These are phyloP conservation scores for Brachionus asplanchnoidis DNA, from an alignment of 1,140 invertebrate species.

Conservation along the genomic window DNA sequence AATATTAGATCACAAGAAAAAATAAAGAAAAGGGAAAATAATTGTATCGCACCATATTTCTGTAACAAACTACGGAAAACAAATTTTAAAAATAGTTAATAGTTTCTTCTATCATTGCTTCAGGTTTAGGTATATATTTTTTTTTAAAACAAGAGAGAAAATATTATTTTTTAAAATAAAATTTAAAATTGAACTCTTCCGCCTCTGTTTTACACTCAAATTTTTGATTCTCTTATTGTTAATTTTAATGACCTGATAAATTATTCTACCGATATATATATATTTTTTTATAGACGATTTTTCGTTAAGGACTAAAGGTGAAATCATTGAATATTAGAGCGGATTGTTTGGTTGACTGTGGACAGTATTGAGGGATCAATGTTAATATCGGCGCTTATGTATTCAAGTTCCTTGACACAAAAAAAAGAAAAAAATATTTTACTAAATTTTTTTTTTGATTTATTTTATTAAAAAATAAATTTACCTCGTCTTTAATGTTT, in stretches of 20 bases:
- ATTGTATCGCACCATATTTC: not conserved
- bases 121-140: not conserved
- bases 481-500: conserved; percentile 32
- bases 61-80: not conserved
- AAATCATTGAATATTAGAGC: conserved; percentile 22
- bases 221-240: not conserved
- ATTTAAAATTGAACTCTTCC: not conserved
- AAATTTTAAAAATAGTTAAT: not conserved
- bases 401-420: conserved; percentile 23
- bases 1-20: not conserved
- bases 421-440: not conserved
- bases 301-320: not conserved
- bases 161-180: not conserved
- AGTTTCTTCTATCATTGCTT: not conserved
- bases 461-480: too few species aligned
- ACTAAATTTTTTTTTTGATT: not conserved
- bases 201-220: not conserved
- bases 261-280: not conserved
- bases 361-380: conserved; percentile 27
- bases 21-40: not conserved
- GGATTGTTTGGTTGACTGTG: conserved; percentile 17
- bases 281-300: not conserved
- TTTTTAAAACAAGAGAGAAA: not conserved
- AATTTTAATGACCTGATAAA: not conserved
- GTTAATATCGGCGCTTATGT: conserved; percentile 14